Percentiles rank a stretch among this genome's conserved stretches.
These are phyloP conservation scores for Neotragus pygmaeus DNA, from an alignment of 2,113 vertebrate species.

Conservation along the genomic window DNA sequence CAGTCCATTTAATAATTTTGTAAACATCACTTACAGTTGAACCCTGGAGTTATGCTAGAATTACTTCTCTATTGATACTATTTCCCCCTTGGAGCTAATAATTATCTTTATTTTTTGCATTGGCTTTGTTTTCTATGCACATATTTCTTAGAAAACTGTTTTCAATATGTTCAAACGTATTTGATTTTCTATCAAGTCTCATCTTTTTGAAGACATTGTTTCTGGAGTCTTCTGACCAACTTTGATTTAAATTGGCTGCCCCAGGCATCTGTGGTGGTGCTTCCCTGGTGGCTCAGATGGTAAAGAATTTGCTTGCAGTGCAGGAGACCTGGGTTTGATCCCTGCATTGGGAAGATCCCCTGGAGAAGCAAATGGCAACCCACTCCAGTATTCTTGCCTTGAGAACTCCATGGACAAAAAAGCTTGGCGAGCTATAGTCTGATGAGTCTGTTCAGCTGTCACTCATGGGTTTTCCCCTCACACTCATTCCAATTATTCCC, in stretches of 20 bases:
- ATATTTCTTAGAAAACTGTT: neutral
- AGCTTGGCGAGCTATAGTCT: neutral
- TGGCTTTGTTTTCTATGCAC: neutral
- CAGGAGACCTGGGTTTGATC: neutral
- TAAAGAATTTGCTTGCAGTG: neutral
- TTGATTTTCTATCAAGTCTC: neutral
- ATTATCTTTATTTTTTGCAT: neutral
- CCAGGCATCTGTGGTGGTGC: accelerated
- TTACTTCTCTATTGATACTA: neutral
- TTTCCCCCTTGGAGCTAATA: neutral
- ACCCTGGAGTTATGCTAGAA: neutral
- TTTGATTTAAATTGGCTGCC: neutral
- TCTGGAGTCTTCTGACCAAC: neutral
- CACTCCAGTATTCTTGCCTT: neutral
- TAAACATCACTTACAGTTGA: neutral
- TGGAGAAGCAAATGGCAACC: neutral
- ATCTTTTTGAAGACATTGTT: neutral
- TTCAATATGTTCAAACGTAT: neutral
- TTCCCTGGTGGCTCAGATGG: neutral
- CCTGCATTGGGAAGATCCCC: neutral
- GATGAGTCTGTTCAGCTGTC: neutral
- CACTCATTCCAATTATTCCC: neutral
- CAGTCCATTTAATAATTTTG: neutral
- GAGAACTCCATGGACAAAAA: neutral
- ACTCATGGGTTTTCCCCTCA: neutral